Base-by-base conservation (phyloP, 92 coral and sea anemone species). In the Heteractis magnifica region DNA sequence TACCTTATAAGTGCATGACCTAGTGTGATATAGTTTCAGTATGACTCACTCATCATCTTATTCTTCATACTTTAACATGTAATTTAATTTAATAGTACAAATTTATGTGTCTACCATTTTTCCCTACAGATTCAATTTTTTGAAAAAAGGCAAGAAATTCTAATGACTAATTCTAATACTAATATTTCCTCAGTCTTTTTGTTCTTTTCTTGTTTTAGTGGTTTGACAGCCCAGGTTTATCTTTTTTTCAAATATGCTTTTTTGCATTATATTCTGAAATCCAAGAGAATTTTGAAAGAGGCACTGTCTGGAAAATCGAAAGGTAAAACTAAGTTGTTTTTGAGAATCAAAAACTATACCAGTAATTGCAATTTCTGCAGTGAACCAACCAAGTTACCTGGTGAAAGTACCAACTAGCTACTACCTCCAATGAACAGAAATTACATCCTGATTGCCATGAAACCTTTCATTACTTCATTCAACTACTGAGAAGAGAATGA, bases 1-100 rank as follows among this genome's bases (percentile, higher is more conserved):
- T 48, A 56, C 86, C 86, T 50, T 82, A 82, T 82, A 72, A 52
- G 79, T 71, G 10, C 86, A 82, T 56, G 34, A 51, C 50, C 58
- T 18, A 55, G 68, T 53, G 65, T 82, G 78, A 74, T 71, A 34
- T 82, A 82, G 73, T 23, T 82, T 52, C 53, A 72, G 70, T 72
- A 41, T 60, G 70, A 41, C 71, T 49, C 64, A n/a, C 13, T 19
- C 62, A 34, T 59, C 15, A n/a, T 34, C 58, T 48, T 51, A 52
- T 77, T 21, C 56, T 19, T 52, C 60, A 52, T 77, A 51, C 81
- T 52, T 18, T 52, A 68, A 68, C 73, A n/a, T 68, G 6, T n/a
- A 62, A 62, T 62, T 18, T n/a, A 62, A 62, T 62, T n/a, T n/a
- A 68, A 68, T 9, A n/a, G 49, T 2, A 10, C 73, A 68, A 68